A percentile compares a stretch with the other conserved stretches of the same genome.
These are phyloP conservation scores for Myopa testacea DNA, from an alignment of 2,888 invertebrate species.

Conservation along the genomic window DNA sequence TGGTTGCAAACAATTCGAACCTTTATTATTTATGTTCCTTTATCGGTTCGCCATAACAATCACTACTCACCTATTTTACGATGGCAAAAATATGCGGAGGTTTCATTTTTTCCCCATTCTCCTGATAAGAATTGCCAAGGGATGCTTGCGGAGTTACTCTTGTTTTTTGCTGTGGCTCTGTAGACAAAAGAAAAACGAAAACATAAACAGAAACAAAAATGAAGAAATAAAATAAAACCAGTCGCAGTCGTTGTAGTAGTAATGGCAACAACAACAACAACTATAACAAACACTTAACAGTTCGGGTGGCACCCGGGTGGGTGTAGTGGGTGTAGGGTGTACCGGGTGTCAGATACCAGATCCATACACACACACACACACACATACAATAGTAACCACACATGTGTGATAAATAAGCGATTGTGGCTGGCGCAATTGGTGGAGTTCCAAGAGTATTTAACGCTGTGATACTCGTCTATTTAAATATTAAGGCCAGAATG, in stretches of 20 bases:
- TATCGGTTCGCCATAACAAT: conserved; percentile 60
- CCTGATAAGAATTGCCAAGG: conserved; percentile 39
- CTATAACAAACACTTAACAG: conserved; percentile 2
- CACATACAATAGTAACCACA: neutral
- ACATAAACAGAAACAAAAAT: neutral
- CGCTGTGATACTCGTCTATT: neutral
- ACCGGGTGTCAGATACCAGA: no score
- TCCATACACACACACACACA: neutral
- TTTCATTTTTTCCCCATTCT: conserved; percentile 35
- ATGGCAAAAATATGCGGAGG: conserved; percentile 56
- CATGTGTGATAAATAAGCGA: conserved; percentile 20
- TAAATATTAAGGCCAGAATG: neutral
- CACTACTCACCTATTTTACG: conserved; percentile 60
- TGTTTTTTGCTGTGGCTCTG: neutral
- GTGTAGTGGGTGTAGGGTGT: neutral
- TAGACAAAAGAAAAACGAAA: neutral
- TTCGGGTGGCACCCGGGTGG: neutral
- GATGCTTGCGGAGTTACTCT: neutral
- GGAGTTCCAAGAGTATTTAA: conserved; percentile 16
- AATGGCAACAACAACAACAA: neutral
- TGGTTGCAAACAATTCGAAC: conserved; percentile 15
- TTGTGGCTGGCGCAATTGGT: conserved; percentile 24
- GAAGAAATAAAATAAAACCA: neutral
- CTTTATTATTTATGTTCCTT: conserved; percentile 65
- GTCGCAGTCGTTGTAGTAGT: neutral